Conservation (phyloP, 1,140 invertebrate species). For the Pachypsylla venusta region DNA sequence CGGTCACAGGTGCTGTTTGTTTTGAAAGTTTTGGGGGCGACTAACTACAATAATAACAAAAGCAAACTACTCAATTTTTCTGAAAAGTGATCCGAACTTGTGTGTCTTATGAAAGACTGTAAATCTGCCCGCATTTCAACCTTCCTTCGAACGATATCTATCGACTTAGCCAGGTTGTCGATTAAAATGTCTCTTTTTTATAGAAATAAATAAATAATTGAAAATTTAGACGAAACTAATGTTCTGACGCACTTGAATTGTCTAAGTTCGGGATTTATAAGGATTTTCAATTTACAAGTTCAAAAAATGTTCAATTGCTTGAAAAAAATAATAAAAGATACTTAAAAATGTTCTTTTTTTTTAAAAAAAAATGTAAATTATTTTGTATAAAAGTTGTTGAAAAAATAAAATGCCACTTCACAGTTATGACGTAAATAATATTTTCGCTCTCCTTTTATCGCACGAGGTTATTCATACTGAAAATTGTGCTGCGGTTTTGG, state of each 20-base stretch:
- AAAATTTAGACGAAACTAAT: neutral
- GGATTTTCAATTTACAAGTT: neutral
- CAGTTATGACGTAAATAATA: neutral
- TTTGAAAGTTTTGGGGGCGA: too few relatives aligned
- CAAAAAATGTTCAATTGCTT: neutral
- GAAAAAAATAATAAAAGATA: neutral
- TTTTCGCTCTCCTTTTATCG: neutral
- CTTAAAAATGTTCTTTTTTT: neutral
- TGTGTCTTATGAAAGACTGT: slow-evolving; percentile 26
- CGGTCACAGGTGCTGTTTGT: too few relatives aligned
- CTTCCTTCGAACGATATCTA: slow-evolving; percentile 8
- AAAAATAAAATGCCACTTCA: neutral
- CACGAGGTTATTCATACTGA: neutral
- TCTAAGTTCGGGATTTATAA: neutral
- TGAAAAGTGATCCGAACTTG: slow-evolving; percentile 28
- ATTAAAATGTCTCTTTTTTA: neutral
- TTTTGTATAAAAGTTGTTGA: neutral
- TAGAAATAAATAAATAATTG: neutral
- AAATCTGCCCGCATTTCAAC: slow-evolving; percentile 28
- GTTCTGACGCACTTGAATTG: neutral
- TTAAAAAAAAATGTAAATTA: neutral
- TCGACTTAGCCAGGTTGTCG: slow-evolving; percentile 7
- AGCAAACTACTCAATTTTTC: slow-evolving; percentile 21
- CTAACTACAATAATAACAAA: neutral
- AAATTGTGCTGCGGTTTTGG: neutral